These are phyloP conservation scores for Hemicordylus capensis DNA, from an alignment of 2,113 vertebrate species.

Conservation along the genomic window DNA sequence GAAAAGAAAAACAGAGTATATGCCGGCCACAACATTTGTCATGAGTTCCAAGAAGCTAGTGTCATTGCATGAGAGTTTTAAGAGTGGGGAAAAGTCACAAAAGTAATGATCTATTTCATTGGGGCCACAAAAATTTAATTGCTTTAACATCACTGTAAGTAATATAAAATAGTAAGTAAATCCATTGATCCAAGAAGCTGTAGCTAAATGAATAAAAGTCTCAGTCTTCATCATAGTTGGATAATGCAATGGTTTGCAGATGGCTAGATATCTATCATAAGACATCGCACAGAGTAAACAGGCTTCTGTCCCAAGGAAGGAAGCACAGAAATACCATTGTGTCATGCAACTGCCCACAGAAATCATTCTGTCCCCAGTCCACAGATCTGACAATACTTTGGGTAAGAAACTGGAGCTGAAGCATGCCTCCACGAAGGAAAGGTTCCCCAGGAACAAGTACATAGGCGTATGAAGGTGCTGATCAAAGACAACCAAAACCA, in stretches of 20 bases:
- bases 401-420: constrained; percentile 42
- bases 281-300: too few relatives aligned
- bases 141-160: not conserved
- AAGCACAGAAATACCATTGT: constrained; percentile 63
- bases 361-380: constrained; percentile 51
- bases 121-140: constrained; percentile 41
- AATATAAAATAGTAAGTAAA: not conserved
- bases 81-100: constrained; percentile 12
- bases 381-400: constrained; percentile 49
- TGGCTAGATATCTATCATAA: too few relatives aligned
- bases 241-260: too few relatives aligned
- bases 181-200: not conserved
- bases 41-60: not conserved
- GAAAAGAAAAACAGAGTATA: not conserved
- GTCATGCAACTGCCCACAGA: constrained; percentile 53
- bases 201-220: not conserved
- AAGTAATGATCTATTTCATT: constrained; percentile 11
- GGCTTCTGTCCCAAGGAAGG: constrained; percentile 47
- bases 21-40: not conserved
- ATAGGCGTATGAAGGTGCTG: constrained; percentile 52
- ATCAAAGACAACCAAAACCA: constrained; percentile 46
- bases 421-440: constrained; percentile 49
- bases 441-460: constrained; percentile 61
- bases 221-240: not conserved
- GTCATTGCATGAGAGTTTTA: constrained; percentile 20